phyloP scores from a whole-genome alignment of 2,797 vertebrate species.

The Myotis myotis region DNA sequence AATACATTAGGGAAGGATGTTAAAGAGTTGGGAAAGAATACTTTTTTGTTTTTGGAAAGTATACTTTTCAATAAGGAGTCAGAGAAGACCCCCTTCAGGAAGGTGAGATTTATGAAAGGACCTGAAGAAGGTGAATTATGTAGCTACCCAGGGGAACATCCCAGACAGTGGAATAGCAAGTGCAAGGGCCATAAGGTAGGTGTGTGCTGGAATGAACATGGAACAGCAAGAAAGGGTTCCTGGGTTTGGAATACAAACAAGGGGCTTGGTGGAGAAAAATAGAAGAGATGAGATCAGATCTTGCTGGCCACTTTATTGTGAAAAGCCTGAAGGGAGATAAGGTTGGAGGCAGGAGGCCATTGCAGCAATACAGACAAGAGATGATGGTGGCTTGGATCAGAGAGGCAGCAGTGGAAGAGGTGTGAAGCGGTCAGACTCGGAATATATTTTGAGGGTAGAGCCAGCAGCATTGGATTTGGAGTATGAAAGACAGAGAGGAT shows the following conservation, averaged over 20 bases:
- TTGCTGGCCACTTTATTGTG: background rate
- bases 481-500: background rate
- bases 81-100: background rate
- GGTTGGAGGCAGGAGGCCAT: background rate
- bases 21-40: background rate
- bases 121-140: background rate
- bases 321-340: background rate
- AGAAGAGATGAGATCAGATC: background rate
- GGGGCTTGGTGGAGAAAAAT: background rate
- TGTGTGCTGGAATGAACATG: background rate
- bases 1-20: background rate
- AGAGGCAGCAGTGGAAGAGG: background rate
- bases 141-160: background rate
- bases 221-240: background rate
- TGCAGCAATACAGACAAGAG: background rate
- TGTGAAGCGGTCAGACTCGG: background rate
- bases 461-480: background rate
- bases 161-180: background rate
- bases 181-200: background rate
- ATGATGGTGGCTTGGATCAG: background rate
- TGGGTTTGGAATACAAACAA: background rate
- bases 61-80: background rate
- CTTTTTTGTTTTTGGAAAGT: background rate
- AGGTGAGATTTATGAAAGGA: background rate
- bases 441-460: background rate